phyloP scores from a whole-genome alignment of 2,113 vertebrate genomes.

The Apodemus sylvaticus region DNA sequence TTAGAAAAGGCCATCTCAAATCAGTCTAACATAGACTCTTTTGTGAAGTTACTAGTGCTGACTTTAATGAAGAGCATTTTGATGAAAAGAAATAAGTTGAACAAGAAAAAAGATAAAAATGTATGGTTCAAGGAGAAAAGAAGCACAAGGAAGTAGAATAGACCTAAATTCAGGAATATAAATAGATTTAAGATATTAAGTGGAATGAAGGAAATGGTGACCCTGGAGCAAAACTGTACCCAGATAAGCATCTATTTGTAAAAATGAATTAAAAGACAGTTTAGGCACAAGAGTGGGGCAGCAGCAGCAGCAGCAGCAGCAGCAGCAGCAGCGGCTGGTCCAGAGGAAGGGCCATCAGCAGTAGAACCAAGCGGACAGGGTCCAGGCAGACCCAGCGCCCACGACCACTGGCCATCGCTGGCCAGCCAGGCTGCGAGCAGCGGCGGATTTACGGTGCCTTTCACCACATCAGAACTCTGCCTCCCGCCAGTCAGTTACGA shows the following conservation, averaged over 20 bases:
- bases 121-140: not conserved
- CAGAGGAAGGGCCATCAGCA: too few relatives aligned
- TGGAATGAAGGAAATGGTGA: not conserved
- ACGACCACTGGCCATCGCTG: too few relatives aligned
- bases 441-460: too few relatives aligned
- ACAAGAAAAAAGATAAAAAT: not conserved
- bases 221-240: not conserved
- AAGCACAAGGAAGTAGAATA: too few relatives aligned
- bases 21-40: not conserved
- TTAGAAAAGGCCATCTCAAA: not conserved
- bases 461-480: too few relatives aligned
- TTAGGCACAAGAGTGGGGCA: not conserved
- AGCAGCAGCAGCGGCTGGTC: too few relatives aligned
- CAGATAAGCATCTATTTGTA: not conserved
- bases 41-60: not conserved
- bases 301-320: too few relatives aligned
- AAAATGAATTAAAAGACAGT: not conserved
- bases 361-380: too few relatives aligned
- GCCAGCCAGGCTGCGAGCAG: too few relatives aligned
- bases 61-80: not conserved
- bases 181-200: not conserved
- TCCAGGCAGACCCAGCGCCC: too few relatives aligned
- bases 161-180: too few relatives aligned
- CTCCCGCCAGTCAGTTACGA: too few relatives aligned
- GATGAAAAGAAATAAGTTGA: not conserved